These are phyloP conservation scores for Poecilia gillii DNA, from an alignment of 2,797 vertebrate species.

Conservation along the genomic window DNA sequence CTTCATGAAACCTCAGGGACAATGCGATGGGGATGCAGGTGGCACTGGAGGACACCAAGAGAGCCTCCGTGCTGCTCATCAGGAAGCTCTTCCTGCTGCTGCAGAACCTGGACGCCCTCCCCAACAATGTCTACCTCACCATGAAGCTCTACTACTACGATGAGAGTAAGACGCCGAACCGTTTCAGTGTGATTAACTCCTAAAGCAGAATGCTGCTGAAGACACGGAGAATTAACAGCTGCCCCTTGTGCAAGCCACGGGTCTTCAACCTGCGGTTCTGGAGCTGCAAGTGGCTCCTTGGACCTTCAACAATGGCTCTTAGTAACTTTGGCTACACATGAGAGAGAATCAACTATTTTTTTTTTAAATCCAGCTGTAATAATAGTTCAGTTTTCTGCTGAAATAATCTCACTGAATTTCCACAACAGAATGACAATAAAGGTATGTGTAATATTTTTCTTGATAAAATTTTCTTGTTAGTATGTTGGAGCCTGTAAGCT, in stretches of 20 bases:
- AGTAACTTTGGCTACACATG: background rate
- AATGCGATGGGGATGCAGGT: conserved; percentile 66
- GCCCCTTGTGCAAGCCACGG: background rate
- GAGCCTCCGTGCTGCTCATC: conserved; percentile 86
- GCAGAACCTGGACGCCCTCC: conserved; percentile 90
- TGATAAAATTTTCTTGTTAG: background rate
- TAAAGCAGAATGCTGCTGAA: background rate
- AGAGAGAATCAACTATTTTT: background rate
- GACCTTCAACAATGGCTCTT: background rate
- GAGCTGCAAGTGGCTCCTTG: background rate
- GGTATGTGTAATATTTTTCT: background rate
- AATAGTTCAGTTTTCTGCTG: background rate
- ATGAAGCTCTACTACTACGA: conserved; percentile 97
- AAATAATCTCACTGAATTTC: background rate
- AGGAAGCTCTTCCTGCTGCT: conserved; percentile 90
- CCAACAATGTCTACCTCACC: conserved; percentile 85
- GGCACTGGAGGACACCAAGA: conserved; percentile 82
- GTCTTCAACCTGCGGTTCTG: background rate
- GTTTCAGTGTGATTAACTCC: background rate
- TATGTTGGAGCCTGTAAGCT: background rate
- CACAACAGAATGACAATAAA: background rate
- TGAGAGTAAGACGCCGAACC: conserved; percentile 75
- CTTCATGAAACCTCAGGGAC: conserved; percentile 63
- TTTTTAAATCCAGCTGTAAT: background rate
- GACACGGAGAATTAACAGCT: background rate